Percentiles rank a stretch among this genome's conserved stretches.
phyloP scores from a whole-genome alignment of 2,888 invertebrate genomes.

The Leptinotarsa peninsularis region DNA sequence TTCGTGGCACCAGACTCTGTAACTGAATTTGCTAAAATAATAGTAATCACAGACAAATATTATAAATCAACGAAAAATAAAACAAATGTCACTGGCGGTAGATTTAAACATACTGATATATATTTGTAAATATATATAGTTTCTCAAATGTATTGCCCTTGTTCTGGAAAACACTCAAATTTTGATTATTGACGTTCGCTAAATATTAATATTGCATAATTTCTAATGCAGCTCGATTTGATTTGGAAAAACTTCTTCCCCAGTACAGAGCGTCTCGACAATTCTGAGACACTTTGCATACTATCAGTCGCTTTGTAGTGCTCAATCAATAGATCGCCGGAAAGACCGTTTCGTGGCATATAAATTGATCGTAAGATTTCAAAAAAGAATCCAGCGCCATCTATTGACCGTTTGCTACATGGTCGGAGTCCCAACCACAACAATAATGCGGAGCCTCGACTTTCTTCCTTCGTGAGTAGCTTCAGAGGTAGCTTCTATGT shows the following conservation, averaged over 20 bases:
- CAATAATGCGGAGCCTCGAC: neutral
- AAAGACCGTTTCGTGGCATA: neutral
- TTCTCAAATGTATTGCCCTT: conserved; percentile 47
- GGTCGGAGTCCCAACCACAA: neutral
- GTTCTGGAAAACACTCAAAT: conserved; percentile 45
- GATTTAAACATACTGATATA: conserved; percentile 23
- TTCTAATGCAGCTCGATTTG: conserved; percentile 41
- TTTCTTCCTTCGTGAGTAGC: conserved; percentile 48
- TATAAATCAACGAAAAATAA: conserved; percentile 40
- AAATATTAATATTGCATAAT: conserved; percentile 47
- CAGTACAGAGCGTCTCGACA: conserved; percentile 24
- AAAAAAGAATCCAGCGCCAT: neutral
- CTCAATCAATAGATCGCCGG: neutral
- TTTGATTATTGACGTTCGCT: conserved; percentile 46
- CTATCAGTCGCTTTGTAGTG: conserved; percentile 3
- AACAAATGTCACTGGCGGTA: conserved; percentile 30
- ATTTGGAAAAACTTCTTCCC: conserved; percentile 39
- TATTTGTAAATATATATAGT: conserved; percentile 20
- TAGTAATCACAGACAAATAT: conserved; percentile 47
- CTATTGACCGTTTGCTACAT: neutral
- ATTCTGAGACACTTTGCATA: neutral
- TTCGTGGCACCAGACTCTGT: conserved; percentile 51
- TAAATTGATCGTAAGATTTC: neutral
- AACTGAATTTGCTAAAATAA: conserved; percentile 45
- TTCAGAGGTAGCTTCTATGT: conserved; percentile 45